A percentile compares a stretch with the other conserved stretches of the same genome.
phyloP scores from a whole-genome alignment of 2,113 vertebrate species.

The Prionailurus bengalensis region DNA sequence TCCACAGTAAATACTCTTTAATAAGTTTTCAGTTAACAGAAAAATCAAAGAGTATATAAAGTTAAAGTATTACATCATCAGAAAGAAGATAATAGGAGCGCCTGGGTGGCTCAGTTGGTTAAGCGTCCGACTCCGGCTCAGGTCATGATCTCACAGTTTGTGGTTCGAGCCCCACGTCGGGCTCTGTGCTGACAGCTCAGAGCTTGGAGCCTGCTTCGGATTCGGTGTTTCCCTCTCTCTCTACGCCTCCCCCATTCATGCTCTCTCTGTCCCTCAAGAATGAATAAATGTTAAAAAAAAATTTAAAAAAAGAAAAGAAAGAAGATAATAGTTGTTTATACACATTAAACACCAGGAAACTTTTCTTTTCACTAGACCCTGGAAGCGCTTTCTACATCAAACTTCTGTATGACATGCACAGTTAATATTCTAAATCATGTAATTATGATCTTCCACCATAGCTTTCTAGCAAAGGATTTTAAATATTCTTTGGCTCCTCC shows the following conservation, averaged over 20 bases:
- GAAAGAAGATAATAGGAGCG: background rate
- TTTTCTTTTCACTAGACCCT: background rate
- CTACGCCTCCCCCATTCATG: no score
- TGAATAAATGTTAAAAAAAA: no score
- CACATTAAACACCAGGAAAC: background rate
- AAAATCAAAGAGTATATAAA: slow-evolving; percentile 57
- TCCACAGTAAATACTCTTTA: slow-evolving; percentile 10
- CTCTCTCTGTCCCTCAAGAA: no score
- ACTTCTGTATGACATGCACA: background rate
- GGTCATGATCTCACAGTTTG: no score
- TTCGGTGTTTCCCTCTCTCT: no score
- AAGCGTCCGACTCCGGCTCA: no score
- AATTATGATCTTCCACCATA: background rate
- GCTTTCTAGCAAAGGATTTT: background rate
- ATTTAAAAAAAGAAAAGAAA: background rate
- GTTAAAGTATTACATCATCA: slow-evolving; percentile 30
- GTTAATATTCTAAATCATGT: background rate
- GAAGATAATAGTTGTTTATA: slow-evolving; percentile 28
- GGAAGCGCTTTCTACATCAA: slow-evolving; percentile 33
- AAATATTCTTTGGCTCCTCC: background rate
- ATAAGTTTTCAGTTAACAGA: slow-evolving; percentile 38
- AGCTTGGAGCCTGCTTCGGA: no score
- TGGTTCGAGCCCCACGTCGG: no score
- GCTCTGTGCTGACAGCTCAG: no score
- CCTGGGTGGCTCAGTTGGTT: no score